A percentile compares a stretch with the other conserved stretches of the same genome.
Conservation (phyloP, 1,140 invertebrate species). For the Lordiphosa collinella region DNA sequence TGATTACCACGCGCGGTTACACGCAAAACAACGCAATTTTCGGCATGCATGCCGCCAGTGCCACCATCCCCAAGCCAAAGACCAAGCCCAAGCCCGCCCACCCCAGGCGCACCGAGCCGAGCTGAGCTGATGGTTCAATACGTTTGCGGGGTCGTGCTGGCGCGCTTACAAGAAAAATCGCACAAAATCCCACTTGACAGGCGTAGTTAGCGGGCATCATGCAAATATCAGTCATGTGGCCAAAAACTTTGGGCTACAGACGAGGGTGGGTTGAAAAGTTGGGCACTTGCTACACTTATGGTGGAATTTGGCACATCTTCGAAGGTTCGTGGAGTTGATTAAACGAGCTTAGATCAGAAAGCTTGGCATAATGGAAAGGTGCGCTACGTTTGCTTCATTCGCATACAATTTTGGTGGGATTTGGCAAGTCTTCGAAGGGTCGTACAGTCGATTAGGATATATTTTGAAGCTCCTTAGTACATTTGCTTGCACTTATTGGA, state of each 20-base stretch:
- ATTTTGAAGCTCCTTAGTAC: no score
- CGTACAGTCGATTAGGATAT: no score
- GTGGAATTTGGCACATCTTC: no score
- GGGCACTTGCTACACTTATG: no score
- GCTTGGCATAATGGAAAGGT: no score
- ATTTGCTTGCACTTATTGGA: no score
- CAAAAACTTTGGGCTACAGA: slow-evolving; percentile 1
- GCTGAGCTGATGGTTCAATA: slow-evolving; percentile 35
- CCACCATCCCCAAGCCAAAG: slow-evolving; percentile 11
- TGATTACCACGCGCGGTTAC: slow-evolving; percentile 79
- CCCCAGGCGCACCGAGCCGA: background rate
- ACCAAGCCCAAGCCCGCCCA: slow-evolving; percentile 4
- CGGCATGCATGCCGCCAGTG: slow-evolving; percentile 68
- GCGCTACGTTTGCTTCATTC: no score
- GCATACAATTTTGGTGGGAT: no score
- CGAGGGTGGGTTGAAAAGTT: slow-evolving; percentile 37
- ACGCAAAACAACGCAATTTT: slow-evolving; percentile 79
- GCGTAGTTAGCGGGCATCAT: slow-evolving; percentile 77
- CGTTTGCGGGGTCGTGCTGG: slow-evolving; percentile 48
- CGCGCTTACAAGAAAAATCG: slow-evolving; percentile 75
- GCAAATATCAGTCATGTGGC: slow-evolving; percentile 74
- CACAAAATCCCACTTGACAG: slow-evolving; percentile 79
- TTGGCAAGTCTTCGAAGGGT: no score
- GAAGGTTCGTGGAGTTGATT: no score
- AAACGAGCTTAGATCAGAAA: no score